Evolutionary conservation across 2,113 vertebrate genomes (phyloP).

Genomic region (Microtus pennsylvanicus): DNA sequence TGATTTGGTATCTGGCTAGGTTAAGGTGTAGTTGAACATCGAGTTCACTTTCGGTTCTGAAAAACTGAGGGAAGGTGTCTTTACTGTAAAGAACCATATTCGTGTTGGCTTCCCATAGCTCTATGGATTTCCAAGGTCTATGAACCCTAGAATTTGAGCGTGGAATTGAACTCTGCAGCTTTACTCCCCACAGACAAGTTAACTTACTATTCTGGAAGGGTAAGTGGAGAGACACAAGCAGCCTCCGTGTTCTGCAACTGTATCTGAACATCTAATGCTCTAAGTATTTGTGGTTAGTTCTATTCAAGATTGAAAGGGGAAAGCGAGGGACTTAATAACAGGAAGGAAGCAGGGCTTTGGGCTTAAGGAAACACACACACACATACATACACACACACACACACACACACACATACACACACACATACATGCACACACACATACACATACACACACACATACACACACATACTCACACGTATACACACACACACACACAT

Average conservation of each 20-base stretch:
- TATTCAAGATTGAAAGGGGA: not conserved
- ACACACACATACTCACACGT: no score
- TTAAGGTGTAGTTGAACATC: not conserved
- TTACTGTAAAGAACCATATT: not conserved
- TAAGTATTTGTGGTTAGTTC: not conserved
- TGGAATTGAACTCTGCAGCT: not conserved
- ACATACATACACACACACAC: not conserved
- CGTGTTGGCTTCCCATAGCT: not conserved
- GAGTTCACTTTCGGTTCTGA: not conserved
- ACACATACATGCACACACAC: no score
- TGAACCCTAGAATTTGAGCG: not conserved
- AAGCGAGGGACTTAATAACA: not conserved
- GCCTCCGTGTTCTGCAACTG: not conserved
- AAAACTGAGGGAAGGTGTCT: not conserved
- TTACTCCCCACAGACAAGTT: not conserved
- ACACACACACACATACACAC: not conserved
- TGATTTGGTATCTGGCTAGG: not conserved
- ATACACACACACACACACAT: not conserved
- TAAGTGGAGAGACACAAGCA: not conserved
- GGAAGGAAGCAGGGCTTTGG: not conserved
- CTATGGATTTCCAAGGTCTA: not conserved
- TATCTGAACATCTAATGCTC: not conserved
- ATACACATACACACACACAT: no score
- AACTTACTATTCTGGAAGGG: not conserved
- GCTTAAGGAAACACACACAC: not conserved